These are phyloP conservation scores for Leptobrachium ailaonicum DNA, from an alignment of 2,113 vertebrate species.

Conservation along the genomic window DNA sequence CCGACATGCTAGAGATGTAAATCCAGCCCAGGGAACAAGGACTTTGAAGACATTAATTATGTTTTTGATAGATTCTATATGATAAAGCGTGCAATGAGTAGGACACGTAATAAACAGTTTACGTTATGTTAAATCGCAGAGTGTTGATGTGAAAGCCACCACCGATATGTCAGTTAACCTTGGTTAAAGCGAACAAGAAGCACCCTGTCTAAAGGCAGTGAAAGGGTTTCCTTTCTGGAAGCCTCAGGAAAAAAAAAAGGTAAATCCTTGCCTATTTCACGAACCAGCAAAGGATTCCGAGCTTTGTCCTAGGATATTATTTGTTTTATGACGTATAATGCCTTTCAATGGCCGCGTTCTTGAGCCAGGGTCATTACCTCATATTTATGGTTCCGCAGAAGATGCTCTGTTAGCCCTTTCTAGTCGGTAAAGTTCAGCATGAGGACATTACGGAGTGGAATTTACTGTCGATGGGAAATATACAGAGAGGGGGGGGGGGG, in stretches of 20 bases:
- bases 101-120: too few relatives aligned
- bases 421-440: constrained; percentile 4
- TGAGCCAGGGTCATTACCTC: constrained; percentile 45
- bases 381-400: constrained; percentile 44
- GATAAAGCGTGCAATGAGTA: too few relatives aligned
- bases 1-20: too few relatives aligned
- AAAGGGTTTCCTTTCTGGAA: constrained; percentile 39
- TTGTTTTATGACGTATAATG: constrained; percentile 48
- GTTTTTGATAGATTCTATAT: too few relatives aligned
- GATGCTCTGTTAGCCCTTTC: constrained; percentile 15
- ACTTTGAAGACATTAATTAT: too few relatives aligned
- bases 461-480: constrained; percentile 27
- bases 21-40: too few relatives aligned
- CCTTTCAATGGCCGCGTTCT: constrained; percentile 22
- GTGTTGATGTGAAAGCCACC: constrained; percentile 7
- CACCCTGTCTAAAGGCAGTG: constrained; percentile 5
- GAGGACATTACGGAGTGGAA: constrained; percentile 22
- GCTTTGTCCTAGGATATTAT: constrained; percentile 38
- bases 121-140: neutral
- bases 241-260: constrained; percentile 12
- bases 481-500: neutral
- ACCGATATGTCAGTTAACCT: constrained; percentile 13
- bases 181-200: neutral
- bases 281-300: constrained; percentile 43
- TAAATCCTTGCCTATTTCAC: constrained; percentile 34